Evolutionary conservation across 2,888 invertebrate species (phyloP).

Genomic region (Drosophila neonasuta): DNA sequence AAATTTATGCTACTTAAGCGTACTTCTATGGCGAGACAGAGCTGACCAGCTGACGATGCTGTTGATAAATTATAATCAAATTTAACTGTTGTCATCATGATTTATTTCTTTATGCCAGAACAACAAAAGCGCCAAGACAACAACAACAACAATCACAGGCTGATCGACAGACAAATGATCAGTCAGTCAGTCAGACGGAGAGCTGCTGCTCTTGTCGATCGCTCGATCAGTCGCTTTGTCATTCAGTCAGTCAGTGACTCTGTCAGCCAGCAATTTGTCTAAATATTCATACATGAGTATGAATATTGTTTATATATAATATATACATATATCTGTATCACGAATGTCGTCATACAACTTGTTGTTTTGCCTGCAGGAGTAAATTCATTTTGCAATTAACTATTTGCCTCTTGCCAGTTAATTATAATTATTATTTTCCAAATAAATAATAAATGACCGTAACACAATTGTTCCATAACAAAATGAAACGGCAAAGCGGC

Average conservation of each 20-base stretch:
- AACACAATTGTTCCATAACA: slow-evolving; percentile 46
- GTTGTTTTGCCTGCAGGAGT: slow-evolving; percentile 71
- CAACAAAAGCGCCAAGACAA: slow-evolving; percentile 49
- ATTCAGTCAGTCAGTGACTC: slow-evolving; percentile 5
- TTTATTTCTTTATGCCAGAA: slow-evolving; percentile 63
- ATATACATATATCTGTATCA: not conserved
- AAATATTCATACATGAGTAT: slow-evolving; percentile 28
- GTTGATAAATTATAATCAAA: slow-evolving; percentile 72
- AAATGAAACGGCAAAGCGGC: slow-evolving; percentile 37
- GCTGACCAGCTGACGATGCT: slow-evolving; percentile 36
- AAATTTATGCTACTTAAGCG: slow-evolving; percentile 60
- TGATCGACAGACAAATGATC: slow-evolving; percentile 62
- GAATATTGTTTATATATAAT: slow-evolving; percentile 17
- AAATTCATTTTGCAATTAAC: slow-evolving; percentile 69
- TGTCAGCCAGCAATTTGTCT: slow-evolving; percentile 52
- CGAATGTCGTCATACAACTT: slow-evolving; percentile 65
- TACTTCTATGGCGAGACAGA: slow-evolving; percentile 18
- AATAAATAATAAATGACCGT: slow-evolving; percentile 35
- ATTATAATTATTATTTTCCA: slow-evolving; percentile 65
- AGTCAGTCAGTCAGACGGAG: slow-evolving; percentile 25
- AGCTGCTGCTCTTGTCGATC: slow-evolving; percentile 28
- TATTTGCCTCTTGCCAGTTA: slow-evolving; percentile 53
- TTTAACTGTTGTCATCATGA: slow-evolving; percentile 78
- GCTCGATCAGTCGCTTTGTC: slow-evolving; percentile 30
- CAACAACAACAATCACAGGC: slow-evolving; percentile 29